phyloP scores from a whole-genome alignment of 2,113 vertebrate genomes.

The Odobenus rosmarus region DNA sequence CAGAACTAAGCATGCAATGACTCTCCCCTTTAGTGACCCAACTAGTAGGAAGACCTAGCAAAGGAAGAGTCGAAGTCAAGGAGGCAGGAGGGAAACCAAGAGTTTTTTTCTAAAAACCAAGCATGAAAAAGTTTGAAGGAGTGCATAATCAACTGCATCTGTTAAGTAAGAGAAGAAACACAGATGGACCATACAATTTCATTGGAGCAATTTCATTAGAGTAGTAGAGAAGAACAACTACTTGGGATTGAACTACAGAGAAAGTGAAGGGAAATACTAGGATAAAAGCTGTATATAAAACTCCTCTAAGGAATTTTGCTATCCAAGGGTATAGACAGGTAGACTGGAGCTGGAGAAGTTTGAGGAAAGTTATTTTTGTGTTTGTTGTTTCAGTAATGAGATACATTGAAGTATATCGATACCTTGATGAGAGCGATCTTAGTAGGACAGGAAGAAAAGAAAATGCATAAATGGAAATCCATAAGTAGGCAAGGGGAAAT shows the following conservation, averaged over 20 bases:
- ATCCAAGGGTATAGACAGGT: background rate
- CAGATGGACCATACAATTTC: background rate
- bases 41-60: background rate
- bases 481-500: background rate
- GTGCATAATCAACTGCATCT: background rate
- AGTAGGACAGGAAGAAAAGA: background rate
- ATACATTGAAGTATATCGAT: background rate
- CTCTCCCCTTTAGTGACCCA: background rate
- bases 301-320: background rate
- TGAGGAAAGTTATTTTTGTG: background rate
- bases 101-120: background rate
- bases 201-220: background rate
- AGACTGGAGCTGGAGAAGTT: background rate
- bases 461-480: background rate
- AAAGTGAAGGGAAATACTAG: background rate
- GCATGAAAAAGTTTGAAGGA: background rate
- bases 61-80: background rate
- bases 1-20: background rate
- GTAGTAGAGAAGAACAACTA: background rate
- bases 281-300: background rate
- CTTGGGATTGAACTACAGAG: background rate
- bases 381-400: background rate
- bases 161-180: background rate
- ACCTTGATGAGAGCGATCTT: background rate
- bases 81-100: background rate